These are phyloP conservation scores for Apodemia mormo DNA, from an alignment of 2,888 invertebrate species.

Conservation along the genomic window DNA sequence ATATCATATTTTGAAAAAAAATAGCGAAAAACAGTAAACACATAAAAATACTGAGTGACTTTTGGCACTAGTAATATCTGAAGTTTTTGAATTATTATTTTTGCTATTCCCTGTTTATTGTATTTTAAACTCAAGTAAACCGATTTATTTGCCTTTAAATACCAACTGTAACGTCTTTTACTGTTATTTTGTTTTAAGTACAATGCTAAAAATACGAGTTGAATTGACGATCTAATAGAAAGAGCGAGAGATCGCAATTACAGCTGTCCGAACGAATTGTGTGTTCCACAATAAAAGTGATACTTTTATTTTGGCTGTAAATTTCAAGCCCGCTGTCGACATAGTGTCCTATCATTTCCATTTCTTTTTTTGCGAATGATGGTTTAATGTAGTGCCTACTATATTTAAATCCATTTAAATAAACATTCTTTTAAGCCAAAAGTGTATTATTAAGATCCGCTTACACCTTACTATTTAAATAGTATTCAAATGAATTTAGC, in stretches of 20 bases:
- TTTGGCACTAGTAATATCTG: no score
- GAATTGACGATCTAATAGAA: slow-evolving; percentile 75
- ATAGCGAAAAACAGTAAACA: no score
- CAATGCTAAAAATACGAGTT: slow-evolving; percentile 63
- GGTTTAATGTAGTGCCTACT: not conserved
- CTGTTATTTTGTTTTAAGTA: slow-evolving; percentile 42
- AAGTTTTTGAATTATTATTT: no score
- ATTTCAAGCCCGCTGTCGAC: slow-evolving; percentile 43
- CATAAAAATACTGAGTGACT: no score
- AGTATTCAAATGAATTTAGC: no score
- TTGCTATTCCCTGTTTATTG: no score
- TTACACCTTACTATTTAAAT: no score
- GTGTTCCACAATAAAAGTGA: slow-evolving; percentile 75
- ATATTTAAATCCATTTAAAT: not conserved
- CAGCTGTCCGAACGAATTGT: slow-evolving; percentile 77
- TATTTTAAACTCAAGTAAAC: not conserved
- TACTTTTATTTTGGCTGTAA: slow-evolving; percentile 64
- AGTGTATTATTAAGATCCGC: no score
- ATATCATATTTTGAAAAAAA: no score
- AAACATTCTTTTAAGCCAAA: not conserved
- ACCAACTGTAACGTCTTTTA: slow-evolving; percentile 30
- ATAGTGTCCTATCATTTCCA: slow-evolving; percentile 39
- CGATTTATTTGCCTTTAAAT: slow-evolving; percentile 11
- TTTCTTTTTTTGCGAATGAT: not conserved
- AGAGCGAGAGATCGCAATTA: slow-evolving; percentile 72